phyloP scores from a whole-genome alignment of 1,140 invertebrate species.

The Orchesella cincta region DNA sequence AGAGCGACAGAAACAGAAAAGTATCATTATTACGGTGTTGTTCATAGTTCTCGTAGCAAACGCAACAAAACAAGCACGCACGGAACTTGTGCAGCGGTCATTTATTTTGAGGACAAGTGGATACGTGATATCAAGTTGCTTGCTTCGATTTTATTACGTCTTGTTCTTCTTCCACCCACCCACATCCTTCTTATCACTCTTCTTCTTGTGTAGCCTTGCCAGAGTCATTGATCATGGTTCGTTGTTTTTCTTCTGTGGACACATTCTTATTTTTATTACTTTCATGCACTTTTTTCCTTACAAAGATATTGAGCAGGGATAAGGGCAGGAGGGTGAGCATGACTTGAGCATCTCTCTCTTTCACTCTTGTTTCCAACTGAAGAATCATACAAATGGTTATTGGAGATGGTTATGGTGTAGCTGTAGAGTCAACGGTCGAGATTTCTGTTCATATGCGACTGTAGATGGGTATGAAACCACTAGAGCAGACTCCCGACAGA shows the following conservation, averaged over 20 bases:
- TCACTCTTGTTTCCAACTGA: no score
- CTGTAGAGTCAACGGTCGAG: no score
- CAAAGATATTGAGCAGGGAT: no score
- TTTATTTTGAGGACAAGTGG: background rate
- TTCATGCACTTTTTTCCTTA: background rate
- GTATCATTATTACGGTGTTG: background rate
- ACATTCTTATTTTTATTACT: conserved; percentile 15
- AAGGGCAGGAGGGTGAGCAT: no score
- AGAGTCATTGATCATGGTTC: conserved; percentile 16
- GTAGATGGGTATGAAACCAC: no score
- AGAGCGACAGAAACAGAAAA: background rate
- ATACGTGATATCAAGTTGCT: background rate
- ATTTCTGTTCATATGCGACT: no score
- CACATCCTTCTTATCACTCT: background rate
- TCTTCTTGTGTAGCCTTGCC: background rate
- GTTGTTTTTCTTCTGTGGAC: conserved; percentile 20
- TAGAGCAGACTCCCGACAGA: no score
- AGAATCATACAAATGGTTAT: no score
- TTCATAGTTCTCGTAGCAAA: background rate
- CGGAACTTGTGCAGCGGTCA: background rate
- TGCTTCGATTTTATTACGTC: background rate
- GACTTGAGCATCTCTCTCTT: no score
- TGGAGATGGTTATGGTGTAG: no score
- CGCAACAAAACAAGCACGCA: background rate
- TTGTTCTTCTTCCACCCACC: background rate